Conservation (phyloP, 2,888 invertebrate species). For the Timema podura region DNA sequence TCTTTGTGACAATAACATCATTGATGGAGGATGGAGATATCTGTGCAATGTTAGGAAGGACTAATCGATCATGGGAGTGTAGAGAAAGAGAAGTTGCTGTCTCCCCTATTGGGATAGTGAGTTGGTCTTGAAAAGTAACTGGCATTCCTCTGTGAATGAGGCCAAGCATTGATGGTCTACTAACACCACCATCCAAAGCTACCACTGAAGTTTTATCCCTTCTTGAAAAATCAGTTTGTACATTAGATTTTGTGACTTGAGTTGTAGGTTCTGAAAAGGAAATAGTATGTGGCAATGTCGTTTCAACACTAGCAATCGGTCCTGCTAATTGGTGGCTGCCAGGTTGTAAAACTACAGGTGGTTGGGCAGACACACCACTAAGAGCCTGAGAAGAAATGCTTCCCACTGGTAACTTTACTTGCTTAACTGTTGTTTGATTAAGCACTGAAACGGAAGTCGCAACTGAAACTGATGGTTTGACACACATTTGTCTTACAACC, state of each 20-base stretch:
- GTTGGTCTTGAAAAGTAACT: conserved; percentile 16
- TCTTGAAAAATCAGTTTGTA: too few species aligned
- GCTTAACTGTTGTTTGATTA: conserved; percentile 31
- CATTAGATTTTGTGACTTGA: too few species aligned
- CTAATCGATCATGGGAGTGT: too few species aligned
- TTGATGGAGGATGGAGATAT: too few species aligned
- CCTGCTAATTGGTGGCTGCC: conserved; percentile 34
- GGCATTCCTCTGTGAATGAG: conserved; percentile 18
- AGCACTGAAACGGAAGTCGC: conserved; percentile 26
- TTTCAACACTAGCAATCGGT: conserved; percentile 14
- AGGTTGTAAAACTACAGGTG: conserved; percentile 43
- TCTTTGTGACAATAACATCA: too few species aligned
- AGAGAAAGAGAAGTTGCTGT: too few species aligned
- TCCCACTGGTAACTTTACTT: conserved; percentile 33
- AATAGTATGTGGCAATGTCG: conserved; percentile 19
- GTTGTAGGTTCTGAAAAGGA: conserved; percentile 25
- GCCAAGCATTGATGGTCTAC: conserved; percentile 16
- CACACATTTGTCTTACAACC: conserved; percentile 30
- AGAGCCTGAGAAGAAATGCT: conserved; percentile 46
- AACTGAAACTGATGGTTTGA: conserved; percentile 20
- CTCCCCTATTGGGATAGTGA: conserved; percentile 9
- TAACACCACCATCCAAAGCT: conserved; percentile 13
- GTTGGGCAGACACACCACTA: conserved; percentile 45
- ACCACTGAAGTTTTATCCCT: too few species aligned
- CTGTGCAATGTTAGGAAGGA: too few species aligned